Evolutionary conservation across 1,140 invertebrate genomes (phyloP).

Genomic region (Euura lappo): DNA sequence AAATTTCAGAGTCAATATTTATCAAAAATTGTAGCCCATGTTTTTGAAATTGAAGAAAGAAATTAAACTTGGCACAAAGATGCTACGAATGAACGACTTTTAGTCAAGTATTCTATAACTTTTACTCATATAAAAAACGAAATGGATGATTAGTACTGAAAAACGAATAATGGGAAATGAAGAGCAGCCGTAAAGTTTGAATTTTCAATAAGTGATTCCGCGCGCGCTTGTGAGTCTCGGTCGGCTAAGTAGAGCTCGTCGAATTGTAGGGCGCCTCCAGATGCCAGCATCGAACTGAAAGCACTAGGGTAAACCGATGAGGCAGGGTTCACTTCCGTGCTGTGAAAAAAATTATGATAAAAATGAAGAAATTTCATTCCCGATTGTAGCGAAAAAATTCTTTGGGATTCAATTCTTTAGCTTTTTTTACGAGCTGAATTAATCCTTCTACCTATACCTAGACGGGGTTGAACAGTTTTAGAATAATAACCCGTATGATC

Average conservation of each 20-base stretch:
- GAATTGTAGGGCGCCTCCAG: conserved; percentile 34
- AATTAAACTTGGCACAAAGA: too few relatives aligned
- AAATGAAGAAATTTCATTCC: too few relatives aligned
- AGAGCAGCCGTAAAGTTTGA: background rate
- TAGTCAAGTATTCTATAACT: background rate
- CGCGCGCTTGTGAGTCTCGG: background rate
- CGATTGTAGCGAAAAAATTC: too few relatives aligned
- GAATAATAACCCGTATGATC: too few relatives aligned
- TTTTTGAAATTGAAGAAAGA: too few relatives aligned
- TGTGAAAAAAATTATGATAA: background rate
- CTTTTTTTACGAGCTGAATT: too few relatives aligned
- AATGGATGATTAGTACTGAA: background rate
- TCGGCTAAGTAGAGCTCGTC: background rate
- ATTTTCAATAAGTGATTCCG: background rate
- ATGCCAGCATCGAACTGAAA: conserved; percentile 46
- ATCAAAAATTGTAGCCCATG: too few relatives aligned
- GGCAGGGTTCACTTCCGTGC: conserved; percentile 3
- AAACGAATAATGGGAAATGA: background rate
- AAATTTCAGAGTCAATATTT: too few relatives aligned
- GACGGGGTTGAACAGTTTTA: too few relatives aligned
- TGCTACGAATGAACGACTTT: too few relatives aligned
- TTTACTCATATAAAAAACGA: background rate
- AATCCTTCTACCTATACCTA: too few relatives aligned
- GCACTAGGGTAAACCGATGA: background rate
- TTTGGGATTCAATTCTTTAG: too few relatives aligned